Evolutionary conservation across 1,140 invertebrate species (phyloP), one percentile per base, ranked within the genome.

Genomic region (Phocides pigmalion): DNA sequence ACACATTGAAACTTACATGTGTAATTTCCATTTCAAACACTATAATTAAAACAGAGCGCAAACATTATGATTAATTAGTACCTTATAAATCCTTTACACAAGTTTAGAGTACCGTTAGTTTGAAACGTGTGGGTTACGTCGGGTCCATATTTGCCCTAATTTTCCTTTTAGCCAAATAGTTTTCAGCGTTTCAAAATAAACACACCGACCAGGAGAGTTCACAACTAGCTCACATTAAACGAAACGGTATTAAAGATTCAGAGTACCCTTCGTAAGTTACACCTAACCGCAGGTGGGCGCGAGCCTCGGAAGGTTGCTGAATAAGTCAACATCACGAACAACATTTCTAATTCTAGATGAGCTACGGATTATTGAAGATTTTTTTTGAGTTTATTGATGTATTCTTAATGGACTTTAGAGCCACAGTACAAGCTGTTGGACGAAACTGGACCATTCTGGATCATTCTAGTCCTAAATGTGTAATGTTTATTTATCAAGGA

Each of bases 231-330:
- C 64, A 72, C 76, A 89, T 90, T 90, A 88, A 90, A 88, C 72
- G 86, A 84, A 89, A 88, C 76, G 84, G 69, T 86, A 89, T 91
- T 88, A 91, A 91, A 89, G 78, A 91, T 91, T 89, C 85, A 90
- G 67, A 42, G 79, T n/a, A 74, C 84, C 79, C 82, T 87, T 84
- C 82, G 86, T 85, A 89, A 90, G 81, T 88, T 88, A 86, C 81
- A 87, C 84, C 79, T 82, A 81, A 90, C 88, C 86, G 79, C 84
- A 87, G 81, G 74, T 83, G 72, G 74, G 74, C 63, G 70, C 74
- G 67, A 66, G 76, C 78, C 77, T 83, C 79, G 71, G 74, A 74
- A 62, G 66, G 64, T 53, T 75, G 65, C 66, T 90, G 86, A 88
- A 90, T 89, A 89, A 90, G 75, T 85, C 79, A 90, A 72, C 68